phyloP scores from a whole-genome alignment of 1,140 invertebrate species.

The Cydia fagiglandana region DNA sequence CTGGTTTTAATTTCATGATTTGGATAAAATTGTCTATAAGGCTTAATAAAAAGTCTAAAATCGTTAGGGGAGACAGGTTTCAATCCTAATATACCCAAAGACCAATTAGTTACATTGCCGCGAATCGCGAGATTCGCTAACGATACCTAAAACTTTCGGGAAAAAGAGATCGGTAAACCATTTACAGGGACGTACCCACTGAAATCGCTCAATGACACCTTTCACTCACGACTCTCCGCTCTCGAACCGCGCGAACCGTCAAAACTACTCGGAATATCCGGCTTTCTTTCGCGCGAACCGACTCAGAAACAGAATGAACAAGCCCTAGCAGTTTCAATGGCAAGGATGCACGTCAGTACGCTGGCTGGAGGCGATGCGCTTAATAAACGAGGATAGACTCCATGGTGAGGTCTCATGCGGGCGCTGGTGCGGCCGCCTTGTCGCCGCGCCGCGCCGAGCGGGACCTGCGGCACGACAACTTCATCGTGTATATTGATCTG shows the following conservation, averaged over 20 bases:
- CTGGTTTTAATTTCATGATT: not conserved
- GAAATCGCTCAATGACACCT: not conserved
- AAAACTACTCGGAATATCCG: not conserved
- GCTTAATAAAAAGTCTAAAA: no score
- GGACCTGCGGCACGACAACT: conserved; percentile 68
- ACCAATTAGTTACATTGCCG: no score
- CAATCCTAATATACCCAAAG: not conserved
- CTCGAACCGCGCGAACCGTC: not conserved
- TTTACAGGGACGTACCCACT: no score
- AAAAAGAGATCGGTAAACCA: not conserved
- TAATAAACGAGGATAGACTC: conserved; percentile 76
- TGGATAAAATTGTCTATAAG: not conserved
- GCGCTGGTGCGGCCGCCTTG: conserved; percentile 37
- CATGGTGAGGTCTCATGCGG: conserved; percentile 73
- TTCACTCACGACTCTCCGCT: not conserved
- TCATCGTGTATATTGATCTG: conserved; percentile 69
- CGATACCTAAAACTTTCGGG: no score
- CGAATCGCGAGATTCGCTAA: no score
- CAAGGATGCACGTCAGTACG: conserved; percentile 43
- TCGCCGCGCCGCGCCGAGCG: conserved; percentile 67
- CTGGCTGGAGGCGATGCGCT: conserved; percentile 51
- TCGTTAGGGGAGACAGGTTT: not conserved
- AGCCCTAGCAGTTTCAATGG: conserved; percentile 54
- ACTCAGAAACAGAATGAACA: not conserved
- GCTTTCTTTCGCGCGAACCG: not conserved